Conservation (phyloP, 2,797 vertebrate species). For the Benthosema pterotum region DNA sequence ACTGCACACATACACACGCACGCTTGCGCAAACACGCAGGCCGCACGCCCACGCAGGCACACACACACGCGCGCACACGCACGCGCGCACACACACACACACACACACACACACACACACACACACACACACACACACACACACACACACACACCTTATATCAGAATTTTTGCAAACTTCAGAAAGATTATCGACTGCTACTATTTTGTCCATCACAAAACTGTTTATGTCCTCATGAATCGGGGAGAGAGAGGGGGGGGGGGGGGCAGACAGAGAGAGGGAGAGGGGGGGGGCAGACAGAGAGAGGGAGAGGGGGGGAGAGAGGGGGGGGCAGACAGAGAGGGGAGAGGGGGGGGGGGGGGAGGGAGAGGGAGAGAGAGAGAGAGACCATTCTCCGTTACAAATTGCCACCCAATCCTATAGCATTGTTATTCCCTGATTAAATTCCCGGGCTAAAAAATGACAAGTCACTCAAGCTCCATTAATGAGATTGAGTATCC, state of each 20-base stretch:
- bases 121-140: no score
- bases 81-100: no score
- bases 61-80: no score
- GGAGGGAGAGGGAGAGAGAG: not conserved
- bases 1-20: no score
- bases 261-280: no score
- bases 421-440: conserved; percentile 61
- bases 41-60: no score
- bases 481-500: conserved; percentile 78
- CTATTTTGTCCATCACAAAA: conserved; percentile 21
- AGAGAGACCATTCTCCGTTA: conserved; percentile 9
- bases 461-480: conserved; percentile 61
- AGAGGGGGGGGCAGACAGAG: no score
- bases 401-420: conserved; percentile 48
- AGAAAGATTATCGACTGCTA: not conserved
- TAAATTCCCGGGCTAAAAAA: conserved; percentile 57
- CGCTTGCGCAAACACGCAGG: no score
- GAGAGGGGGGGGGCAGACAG: no score
- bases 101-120: no score
- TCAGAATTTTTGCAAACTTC: not conserved
- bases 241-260: conserved; percentile 9
- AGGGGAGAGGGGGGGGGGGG: no score
- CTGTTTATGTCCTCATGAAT: conserved; percentile 24
- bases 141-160: not conserved
- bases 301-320: not conserved